A percentile compares a stretch with the other conserved stretches of the same genome.
These are phyloP conservation scores for Okamejei kenojei DNA, from an alignment of 2,797 vertebrate species.

Conservation along the genomic window DNA sequence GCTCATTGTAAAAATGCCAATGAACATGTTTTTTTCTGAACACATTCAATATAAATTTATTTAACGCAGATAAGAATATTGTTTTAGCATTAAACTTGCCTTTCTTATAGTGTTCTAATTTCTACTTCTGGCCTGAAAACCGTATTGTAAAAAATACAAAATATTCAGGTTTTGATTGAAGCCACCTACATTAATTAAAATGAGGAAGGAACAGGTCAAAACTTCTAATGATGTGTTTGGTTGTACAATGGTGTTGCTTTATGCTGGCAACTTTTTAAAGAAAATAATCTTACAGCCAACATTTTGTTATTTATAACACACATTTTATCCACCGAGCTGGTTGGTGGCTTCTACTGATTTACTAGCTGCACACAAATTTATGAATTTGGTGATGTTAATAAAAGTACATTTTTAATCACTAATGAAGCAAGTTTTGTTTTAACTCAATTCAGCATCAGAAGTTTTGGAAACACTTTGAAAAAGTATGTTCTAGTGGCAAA, in stretches of 20 bases:
- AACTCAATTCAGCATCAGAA: neutral
- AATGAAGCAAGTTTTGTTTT: neutral
- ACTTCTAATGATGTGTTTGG: neutral
- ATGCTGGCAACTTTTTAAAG: neutral
- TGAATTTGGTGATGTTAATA: neutral
- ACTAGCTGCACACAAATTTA: neutral
- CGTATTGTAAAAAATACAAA: neutral
- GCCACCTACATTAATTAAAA: neutral
- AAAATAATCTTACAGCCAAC: neutral
- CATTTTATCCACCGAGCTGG: neutral
- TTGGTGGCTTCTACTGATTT: constrained; percentile 2
- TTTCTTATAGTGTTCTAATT: neutral
- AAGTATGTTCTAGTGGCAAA: neutral
- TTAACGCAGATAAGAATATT: neutral
- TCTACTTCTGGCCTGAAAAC: neutral
- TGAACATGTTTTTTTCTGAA: neutral
- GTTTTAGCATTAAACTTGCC: neutral
- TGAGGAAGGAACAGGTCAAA: neutral
- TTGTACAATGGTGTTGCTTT: neutral
- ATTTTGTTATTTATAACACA: neutral
- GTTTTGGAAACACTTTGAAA: neutral
- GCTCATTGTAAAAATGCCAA: neutral
- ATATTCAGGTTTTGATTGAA: neutral
- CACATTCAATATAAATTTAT: neutral
- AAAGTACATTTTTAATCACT: neutral